Conservation (phyloP, 2,797 vertebrate species). For the Nasua narica region DNA sequence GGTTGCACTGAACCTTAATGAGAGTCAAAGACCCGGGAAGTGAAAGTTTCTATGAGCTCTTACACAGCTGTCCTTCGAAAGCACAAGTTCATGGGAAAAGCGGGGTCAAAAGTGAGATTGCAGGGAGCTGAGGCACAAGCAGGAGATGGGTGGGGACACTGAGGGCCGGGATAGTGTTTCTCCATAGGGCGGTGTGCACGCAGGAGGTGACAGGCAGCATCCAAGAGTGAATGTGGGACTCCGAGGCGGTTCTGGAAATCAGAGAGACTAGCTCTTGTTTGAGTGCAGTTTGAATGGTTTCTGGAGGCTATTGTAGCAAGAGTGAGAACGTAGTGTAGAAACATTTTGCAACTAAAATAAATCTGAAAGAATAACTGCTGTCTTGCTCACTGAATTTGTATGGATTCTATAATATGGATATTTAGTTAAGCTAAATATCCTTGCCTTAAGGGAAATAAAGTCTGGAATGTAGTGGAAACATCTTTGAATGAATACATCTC, state of each 20-base stretch:
- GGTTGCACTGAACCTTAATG: neutral
- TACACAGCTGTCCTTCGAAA: neutral
- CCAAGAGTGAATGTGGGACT: neutral
- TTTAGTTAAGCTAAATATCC: conserved; percentile 7
- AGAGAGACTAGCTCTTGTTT: neutral
- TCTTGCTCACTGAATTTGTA: neutral
- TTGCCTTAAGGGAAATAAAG: neutral
- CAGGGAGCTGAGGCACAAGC: neutral
- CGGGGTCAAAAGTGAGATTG: neutral
- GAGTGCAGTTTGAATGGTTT: neutral
- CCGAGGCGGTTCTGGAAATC: neutral
- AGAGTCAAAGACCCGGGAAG: neutral
- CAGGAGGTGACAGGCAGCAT: neutral
- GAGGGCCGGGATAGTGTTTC: neutral
- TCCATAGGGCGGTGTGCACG: neutral
- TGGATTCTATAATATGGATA: neutral
- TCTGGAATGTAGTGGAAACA: neutral
- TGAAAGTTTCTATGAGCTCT: neutral
- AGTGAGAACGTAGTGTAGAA: neutral
- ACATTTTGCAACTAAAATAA: neutral
- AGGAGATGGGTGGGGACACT: neutral
- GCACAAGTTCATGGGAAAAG: neutral
- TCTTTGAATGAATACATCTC: neutral
- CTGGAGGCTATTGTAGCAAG: neutral
- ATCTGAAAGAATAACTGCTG: neutral